Percentiles rank a stretch among this genome's conserved stretches.
phyloP scores from a whole-genome alignment of 2,797 vertebrate species.

The Garrulus glandarius region DNA sequence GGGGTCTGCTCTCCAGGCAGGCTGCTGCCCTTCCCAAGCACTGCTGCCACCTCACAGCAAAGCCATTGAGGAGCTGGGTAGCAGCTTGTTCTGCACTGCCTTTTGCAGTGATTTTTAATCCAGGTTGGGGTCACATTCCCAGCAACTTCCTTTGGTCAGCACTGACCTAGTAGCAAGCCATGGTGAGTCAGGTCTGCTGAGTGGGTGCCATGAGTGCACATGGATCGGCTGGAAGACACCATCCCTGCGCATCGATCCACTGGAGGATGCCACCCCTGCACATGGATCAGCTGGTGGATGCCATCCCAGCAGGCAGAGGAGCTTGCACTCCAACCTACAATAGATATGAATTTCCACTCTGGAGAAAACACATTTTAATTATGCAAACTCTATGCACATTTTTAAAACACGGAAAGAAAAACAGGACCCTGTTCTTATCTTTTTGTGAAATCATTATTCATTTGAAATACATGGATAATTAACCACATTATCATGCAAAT shows the following conservation, averaged over 20 bases:
- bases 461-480: constrained; percentile 53
- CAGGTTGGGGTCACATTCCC: not conserved
- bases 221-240: not conserved
- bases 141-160: not conserved
- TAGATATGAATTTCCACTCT: not conserved
- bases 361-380: not conserved
- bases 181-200: not conserved
- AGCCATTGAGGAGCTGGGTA: fast-evolving
- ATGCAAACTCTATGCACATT: constrained; percentile 29
- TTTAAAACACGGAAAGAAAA: constrained; percentile 2
- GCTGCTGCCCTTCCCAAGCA: not conserved
- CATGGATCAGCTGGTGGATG: not conserved
- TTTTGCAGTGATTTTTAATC: not conserved
- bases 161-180: not conserved
- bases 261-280: not conserved
- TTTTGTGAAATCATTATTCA: constrained; percentile 35
- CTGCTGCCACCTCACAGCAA: not conserved
- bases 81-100: not conserved
- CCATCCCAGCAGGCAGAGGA: not conserved
- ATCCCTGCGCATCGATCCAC: not conserved
- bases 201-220: not conserved
- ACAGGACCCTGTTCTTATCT: constrained; percentile 7
- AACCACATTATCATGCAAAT: constrained; percentile 57
- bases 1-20: not conserved
- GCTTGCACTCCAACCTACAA: not conserved